phyloP scores from a whole-genome alignment of 1,140 invertebrate species.

The Camponotus vicinus region DNA sequence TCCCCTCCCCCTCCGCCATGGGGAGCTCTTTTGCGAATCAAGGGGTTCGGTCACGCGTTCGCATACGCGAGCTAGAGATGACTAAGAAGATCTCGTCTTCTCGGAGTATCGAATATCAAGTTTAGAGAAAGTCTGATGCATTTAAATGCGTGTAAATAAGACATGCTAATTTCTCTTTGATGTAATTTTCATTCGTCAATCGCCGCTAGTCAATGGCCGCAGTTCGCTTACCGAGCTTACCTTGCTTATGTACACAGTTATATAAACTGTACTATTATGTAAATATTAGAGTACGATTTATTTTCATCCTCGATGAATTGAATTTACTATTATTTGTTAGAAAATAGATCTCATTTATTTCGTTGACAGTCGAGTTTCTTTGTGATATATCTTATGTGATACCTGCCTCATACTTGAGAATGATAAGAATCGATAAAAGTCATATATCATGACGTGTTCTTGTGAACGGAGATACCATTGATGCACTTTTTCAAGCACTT shows the following conservation, averaged over 20 bases:
- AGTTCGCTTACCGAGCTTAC: background rate
- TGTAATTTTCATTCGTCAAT: background rate
- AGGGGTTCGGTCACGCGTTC: background rate
- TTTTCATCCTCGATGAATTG: background rate
- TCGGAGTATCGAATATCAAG: too few species aligned
- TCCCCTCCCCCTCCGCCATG: background rate
- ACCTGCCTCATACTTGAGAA: background rate
- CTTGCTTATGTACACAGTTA: background rate
- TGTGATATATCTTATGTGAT: background rate
- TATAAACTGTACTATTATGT: background rate
- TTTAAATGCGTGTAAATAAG: too few species aligned
- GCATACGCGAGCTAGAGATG: too few species aligned
- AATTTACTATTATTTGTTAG: background rate
- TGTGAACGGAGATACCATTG: background rate
- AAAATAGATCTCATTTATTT: background rate
- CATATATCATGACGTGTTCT: background rate
- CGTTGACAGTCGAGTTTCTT: too few species aligned
- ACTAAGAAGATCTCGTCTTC: too few species aligned
- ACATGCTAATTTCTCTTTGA: too few species aligned
- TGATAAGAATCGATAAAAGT: conserved; percentile 1
- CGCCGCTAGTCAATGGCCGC: background rate
- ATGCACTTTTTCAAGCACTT: background rate
- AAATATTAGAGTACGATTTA: background rate
- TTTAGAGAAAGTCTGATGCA: too few species aligned
- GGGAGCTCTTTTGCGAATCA: background rate